These are phyloP conservation scores for Pantherophis vulpinus DNA, from an alignment of 2,797 vertebrate genomes.

Conservation along the genomic window DNA sequence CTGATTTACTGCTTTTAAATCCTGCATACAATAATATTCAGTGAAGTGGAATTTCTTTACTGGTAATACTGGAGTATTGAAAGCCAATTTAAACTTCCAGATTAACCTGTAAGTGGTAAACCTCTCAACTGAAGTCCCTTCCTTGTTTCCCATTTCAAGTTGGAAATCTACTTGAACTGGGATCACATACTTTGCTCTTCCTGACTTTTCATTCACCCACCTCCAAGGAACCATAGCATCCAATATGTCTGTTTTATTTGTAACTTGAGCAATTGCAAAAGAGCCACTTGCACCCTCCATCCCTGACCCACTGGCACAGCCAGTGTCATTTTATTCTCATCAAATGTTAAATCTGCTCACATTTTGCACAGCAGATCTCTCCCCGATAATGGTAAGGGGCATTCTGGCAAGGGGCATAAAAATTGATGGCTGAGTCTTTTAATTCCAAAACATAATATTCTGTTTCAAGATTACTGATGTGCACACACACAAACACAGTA, in stretches of 20 bases:
- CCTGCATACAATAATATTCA: background rate
- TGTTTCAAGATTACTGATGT: background rate
- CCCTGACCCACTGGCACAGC: background rate
- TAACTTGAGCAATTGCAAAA: background rate
- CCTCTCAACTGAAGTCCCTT: background rate
- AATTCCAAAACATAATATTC: background rate
- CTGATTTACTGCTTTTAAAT: background rate
- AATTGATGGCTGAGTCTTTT: background rate
- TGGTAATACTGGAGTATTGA: background rate
- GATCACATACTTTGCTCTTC: background rate
- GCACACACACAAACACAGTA: background rate
- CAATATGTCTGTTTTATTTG: background rate
- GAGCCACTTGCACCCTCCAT: background rate
- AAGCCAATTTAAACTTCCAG: background rate
- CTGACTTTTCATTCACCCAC: background rate
- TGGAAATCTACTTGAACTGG: background rate
- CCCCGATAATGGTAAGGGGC: background rate
- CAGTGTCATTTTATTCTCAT: background rate
- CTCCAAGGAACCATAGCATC: background rate
- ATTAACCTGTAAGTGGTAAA: background rate
- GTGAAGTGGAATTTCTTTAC: background rate
- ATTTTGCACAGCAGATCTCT: background rate
- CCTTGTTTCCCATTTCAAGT: background rate
- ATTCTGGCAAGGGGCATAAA: background rate
- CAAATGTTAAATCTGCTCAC: background rate